phyloP scores from a whole-genome alignment of 2,797 vertebrate genomes.

The Dromococcyx pavoninus region DNA sequence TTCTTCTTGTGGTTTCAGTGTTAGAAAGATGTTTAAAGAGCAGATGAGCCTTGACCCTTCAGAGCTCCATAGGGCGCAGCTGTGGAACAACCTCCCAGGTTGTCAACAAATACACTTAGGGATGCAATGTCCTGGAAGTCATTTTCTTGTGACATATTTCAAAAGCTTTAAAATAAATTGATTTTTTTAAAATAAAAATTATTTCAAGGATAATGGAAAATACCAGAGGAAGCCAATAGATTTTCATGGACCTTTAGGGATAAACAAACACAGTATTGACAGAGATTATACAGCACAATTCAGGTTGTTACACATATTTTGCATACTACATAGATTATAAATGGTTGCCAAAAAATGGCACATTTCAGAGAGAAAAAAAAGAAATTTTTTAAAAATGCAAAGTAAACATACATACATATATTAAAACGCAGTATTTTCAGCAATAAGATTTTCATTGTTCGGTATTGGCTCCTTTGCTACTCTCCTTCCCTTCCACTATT shows the following conservation, averaged over 20 bases:
- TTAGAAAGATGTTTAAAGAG: not conserved
- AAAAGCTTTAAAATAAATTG: not conserved
- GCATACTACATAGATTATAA: not conserved
- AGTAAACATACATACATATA: not conserved
- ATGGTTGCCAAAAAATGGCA: not conserved
- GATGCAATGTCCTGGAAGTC: not conserved
- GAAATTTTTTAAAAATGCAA: not conserved
- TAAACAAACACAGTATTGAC: not conserved
- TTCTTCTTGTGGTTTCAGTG: not conserved
- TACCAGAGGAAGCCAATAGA: not conserved
- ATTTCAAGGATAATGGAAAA: not conserved
- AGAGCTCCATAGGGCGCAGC: not conserved
- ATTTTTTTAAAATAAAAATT: not conserved
- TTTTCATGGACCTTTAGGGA: not conserved
- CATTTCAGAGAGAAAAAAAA: not conserved
- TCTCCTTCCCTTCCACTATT: not conserved
- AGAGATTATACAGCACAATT: not conserved
- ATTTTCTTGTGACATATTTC: not conserved
- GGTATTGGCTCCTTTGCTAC: not conserved
- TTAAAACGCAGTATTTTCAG: not conserved
- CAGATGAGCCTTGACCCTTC: not conserved
- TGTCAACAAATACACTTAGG: not conserved
- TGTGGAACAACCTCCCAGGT: not conserved
- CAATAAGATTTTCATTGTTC: not conserved
- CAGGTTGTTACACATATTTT: not conserved